Base-by-base conservation (phyloP, 2,888 invertebrate genomes). In the Ashinkailepas kermadecensis region DNA sequence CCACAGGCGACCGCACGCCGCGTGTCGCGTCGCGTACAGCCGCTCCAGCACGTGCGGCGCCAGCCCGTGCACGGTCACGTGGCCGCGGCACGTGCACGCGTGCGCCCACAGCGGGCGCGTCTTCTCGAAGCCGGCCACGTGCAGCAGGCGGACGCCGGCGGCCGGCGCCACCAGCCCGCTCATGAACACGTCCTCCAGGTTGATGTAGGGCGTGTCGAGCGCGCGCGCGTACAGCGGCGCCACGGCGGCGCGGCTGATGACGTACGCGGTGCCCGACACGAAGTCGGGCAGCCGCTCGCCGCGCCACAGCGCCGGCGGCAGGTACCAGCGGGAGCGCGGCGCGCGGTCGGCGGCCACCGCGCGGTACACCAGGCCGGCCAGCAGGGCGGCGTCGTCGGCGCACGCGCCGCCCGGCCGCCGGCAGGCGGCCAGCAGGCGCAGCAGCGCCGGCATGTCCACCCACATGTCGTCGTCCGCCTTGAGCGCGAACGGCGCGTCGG, bases 151-250 rank as follows among this genome's bases (percentile, higher is more conserved):
- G 15, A 85, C 81, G 25, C 83, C 83, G 15, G 84, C 82, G 56
- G 81, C 83, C 62, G 80, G 81, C 21, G 85, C 85, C 78, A 83
- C 84, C 15, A 86, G 83, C 23, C 86, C 86, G 23, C 86, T 87
- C 11, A 87, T 82, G 83, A 85, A 87, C 12, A 87, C 86, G 82
- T 87, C 87, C 84, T 87, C 87, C 82, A 87, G 81, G 81, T 86
- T 86, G 81, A 87, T 85, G 25, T 86, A 84, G 9, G 85, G 86
- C 6, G 84, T 84, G 25, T 82, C 81, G 10, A 85, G 58, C 57
- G 86, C 85, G 13, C 85, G 85, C 56, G 84, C 82, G 56, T 85
- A 85, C n/a, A 87, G 85, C 81, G 84, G 83, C 25, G 83, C 81
- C 7, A 85, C 84, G n/a, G 86, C 84, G 39, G 85, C 85, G 39